Evolutionary conservation across 2,113 vertebrate species (phyloP).

Genomic region (Isurus oxyrinchus): DNA sequence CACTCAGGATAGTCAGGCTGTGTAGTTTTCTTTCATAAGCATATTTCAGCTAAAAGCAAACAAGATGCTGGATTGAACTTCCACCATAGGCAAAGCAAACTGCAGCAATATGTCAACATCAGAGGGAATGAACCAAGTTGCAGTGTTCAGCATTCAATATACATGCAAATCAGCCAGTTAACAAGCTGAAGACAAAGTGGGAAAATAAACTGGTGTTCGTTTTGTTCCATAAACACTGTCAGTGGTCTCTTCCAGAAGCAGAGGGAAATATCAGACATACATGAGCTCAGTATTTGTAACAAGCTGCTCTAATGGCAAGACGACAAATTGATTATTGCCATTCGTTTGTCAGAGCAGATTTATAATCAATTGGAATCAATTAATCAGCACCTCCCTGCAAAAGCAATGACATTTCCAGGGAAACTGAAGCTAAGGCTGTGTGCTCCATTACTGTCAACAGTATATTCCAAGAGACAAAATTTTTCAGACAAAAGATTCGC

Average conservation of each 20-base stretch:
- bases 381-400: constrained; percentile 13
- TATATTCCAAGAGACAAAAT: not conserved
- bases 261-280: not conserved
- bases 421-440: not conserved
- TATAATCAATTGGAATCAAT: constrained; percentile 28
- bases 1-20: not conserved
- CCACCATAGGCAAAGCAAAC: not conserved
- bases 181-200: constrained; percentile 3
- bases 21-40: not conserved
- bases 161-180: constrained; percentile 13
- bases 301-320: not conserved
- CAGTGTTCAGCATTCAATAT: not conserved
- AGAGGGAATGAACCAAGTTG: constrained; percentile 21
- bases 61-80: not conserved
- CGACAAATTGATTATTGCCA: constrained; percentile 31
- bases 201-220: constrained; percentile 7
- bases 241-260: not conserved
- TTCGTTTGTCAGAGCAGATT: constrained; percentile 20
- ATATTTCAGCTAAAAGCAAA: not conserved
- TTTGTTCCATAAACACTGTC: not conserved
- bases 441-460: not conserved
- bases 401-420: not conserved
- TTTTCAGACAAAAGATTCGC: not conserved
- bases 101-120: not conserved
- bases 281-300: not conserved